These are phyloP conservation scores for Limnephilus auricula DNA, from an alignment of 2,888 invertebrate species.

Conservation along the genomic window DNA sequence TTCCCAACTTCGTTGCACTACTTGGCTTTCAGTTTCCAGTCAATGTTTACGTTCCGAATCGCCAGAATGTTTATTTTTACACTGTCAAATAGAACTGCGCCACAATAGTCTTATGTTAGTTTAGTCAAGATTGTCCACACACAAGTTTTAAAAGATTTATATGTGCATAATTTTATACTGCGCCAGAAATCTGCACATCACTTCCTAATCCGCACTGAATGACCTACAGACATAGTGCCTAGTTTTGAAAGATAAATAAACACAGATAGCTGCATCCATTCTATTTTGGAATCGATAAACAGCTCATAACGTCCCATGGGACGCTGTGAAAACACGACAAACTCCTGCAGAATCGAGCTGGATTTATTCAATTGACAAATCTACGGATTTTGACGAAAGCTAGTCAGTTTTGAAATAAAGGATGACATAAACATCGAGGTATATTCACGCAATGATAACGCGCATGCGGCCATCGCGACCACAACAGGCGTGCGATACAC, in stretches of 20 bases:
- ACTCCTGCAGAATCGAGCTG: conserved; percentile 30
- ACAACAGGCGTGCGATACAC: conserved; percentile 47
- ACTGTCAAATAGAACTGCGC: conserved; percentile 40
- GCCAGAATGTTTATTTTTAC: conserved; percentile 46
- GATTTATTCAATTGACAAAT: background rate
- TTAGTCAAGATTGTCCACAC: background rate
- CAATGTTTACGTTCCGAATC: conserved; percentile 29
- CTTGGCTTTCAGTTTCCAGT: conserved; percentile 27
- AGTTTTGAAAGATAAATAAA: conserved; percentile 49
- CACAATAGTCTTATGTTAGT: background rate
- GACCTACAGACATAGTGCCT: conserved; percentile 62
- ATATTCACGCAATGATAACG: conserved; percentile 55
- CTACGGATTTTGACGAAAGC: background rate
- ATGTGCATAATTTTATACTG: conserved; percentile 19
- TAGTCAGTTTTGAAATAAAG: conserved; percentile 39
- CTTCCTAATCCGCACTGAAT: conserved; percentile 28
- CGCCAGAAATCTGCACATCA: conserved; percentile 21
- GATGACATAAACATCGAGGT: conserved; percentile 56
- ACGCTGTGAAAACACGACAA: conserved; percentile 38
- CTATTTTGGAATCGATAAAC: conserved; percentile 62
- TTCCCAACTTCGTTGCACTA: background rate
- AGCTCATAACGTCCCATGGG: conserved; percentile 50
- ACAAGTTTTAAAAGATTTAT: background rate
- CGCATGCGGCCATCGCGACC: conserved; percentile 58
- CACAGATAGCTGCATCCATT: conserved; percentile 58